phyloP scores from a whole-genome alignment of 1,140 invertebrate species.

The Penaeus indicus region DNA sequence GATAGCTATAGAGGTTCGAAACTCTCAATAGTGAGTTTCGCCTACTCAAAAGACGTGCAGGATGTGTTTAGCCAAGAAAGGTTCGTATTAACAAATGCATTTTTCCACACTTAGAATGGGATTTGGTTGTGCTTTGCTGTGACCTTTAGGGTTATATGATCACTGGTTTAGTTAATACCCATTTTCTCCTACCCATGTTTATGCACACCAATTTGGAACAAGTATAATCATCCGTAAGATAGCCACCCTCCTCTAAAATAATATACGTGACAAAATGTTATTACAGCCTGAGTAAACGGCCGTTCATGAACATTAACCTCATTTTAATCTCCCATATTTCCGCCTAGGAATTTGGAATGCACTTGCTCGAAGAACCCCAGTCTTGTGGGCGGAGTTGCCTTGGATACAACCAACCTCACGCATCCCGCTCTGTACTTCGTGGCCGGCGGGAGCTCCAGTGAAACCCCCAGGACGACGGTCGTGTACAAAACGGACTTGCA shows the following conservation, averaged over 20 bases:
- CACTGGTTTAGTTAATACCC: too few species aligned
- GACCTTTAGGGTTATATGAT: too few species aligned
- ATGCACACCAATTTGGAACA: too few species aligned
- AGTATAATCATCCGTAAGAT: too few species aligned
- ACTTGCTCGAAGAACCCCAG: slow-evolving; percentile 40
- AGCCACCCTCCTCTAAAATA: too few species aligned
- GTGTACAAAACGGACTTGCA: slow-evolving; percentile 39
- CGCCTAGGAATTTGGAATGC: slow-evolving; percentile 11
- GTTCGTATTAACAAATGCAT: background rate
- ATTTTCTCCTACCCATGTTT: too few species aligned
- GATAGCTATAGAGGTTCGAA: slow-evolving; percentile 26
- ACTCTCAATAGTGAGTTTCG: slow-evolving; percentile 25
- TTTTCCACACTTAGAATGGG: too few species aligned
- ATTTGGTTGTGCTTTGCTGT: too few species aligned
- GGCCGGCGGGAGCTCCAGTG: background rate
- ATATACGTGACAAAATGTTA: too few species aligned
- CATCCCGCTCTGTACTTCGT: slow-evolving; percentile 34
- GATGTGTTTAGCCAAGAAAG: slow-evolving; percentile 50
- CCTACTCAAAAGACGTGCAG: background rate
- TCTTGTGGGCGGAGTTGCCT: slow-evolving; percentile 32
- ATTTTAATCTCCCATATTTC: too few species aligned
- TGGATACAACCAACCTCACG: slow-evolving; percentile 34
- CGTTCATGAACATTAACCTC: too few species aligned
- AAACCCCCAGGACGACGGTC: background rate
- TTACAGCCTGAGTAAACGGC: too few species aligned